These are phyloP conservation scores for Eupristina koningsbergeri DNA, from an alignment of 1,140 invertebrate species.

Conservation along the genomic window DNA sequence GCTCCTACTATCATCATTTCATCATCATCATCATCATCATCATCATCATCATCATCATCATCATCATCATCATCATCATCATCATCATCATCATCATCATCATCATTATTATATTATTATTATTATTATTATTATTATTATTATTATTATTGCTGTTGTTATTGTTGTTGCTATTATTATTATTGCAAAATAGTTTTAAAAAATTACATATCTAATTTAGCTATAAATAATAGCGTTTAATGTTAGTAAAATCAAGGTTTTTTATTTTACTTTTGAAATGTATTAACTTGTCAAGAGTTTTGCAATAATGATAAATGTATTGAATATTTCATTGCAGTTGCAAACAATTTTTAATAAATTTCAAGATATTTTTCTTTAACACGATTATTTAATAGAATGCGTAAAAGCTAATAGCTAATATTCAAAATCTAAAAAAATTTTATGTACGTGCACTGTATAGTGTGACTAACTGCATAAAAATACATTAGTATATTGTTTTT, in stretches of 20 bases:
- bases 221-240: background rate
- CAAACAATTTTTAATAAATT: background rate
- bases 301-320: slow-evolving; percentile 3
- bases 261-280: background rate
- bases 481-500: too few relatives aligned
- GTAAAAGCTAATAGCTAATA: background rate
- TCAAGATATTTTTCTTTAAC: background rate
- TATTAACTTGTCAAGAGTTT: background rate
- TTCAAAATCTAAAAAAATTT: background rate
- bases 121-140: too few relatives aligned
- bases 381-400: background rate
- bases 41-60: too few relatives aligned
- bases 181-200: background rate
- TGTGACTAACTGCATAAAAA: too few relatives aligned
- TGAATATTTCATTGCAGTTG: background rate
- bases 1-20: too few relatives aligned
- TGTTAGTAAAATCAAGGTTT: background rate
- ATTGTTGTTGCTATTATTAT: background rate
- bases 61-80: too few relatives aligned
- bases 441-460: background rate
- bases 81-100: too few relatives aligned
- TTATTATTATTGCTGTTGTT: background rate
- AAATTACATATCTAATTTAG: background rate
- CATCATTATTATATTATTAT: too few relatives aligned
- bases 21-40: too few relatives aligned